Percentiles rank a stretch among this genome's conserved stretches.
Conservation (phyloP, 2,888 invertebrate genomes). For the Xestia sexstrigata region DNA sequence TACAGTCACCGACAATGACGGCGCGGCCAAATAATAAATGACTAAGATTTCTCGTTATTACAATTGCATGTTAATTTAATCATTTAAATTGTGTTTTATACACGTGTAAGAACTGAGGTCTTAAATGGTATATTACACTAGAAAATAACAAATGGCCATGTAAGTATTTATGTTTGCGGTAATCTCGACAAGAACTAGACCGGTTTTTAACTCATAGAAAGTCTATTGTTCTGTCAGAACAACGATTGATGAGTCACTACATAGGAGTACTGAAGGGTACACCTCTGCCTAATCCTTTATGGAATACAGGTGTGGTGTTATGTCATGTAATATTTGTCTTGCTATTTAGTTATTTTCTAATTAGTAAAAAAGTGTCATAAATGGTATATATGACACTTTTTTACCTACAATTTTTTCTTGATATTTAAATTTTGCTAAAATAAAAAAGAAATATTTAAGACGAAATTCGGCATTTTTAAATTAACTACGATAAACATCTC, state of each 20-base stretch:
- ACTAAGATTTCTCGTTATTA: conserved; percentile 70
- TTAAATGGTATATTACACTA: conserved; percentile 56
- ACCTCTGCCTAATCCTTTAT: neutral
- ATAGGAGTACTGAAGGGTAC: neutral
- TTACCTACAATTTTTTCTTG: neutral
- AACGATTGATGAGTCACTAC: neutral
- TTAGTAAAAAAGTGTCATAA: too few species aligned
- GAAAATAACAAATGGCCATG: conserved; percentile 50
- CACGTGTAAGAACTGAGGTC: conserved; percentile 55
- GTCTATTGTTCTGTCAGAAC: conserved; percentile 33
- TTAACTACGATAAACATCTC: neutral
- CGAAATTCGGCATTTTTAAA: neutral
- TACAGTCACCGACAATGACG: conserved; percentile 65
- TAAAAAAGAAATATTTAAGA: neutral
- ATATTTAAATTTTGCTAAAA: neutral
- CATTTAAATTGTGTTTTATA: conserved; percentile 53
- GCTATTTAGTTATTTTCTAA: neutral
- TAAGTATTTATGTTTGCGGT: conserved; percentile 37
- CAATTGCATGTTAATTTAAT: conserved; percentile 65
- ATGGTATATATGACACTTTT: too few species aligned
- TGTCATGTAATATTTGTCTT: neutral
- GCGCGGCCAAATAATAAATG: conserved; percentile 65
- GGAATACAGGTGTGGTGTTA: neutral
- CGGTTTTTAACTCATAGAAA: conserved; percentile 51
- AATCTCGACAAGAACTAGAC: conserved; percentile 35